Evolutionary conservation across 2,113 vertebrate species (phyloP), one percentile per base, ranked within the genome.

Genomic region (Pionites leucogaster): DNA sequence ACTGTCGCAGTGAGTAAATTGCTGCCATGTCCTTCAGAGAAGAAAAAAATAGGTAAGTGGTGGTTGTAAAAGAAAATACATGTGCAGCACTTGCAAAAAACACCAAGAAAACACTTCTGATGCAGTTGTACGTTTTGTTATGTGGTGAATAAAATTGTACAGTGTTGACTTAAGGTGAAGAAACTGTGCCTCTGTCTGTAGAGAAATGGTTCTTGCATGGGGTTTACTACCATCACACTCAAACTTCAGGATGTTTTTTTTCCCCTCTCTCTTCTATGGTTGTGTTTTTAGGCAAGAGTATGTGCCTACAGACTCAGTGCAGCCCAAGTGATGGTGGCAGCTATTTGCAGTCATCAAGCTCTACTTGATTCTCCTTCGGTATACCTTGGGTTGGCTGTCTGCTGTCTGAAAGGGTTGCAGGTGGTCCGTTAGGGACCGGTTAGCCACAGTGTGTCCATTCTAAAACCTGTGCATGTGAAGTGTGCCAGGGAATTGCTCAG

Each of bases 51-150:
- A 69, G 67, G 1, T 50, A 65, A 57, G 31, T 27, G 18, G 17
- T 29, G 17, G 19, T 47, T 83, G 68, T 59, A 53, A 39, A 72
- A 52, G 52, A 71, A 62, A 42, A 55, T 18, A n/a, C 22, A 4
- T 17, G 22, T 19, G 17, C 46, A 47, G 35, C 78, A 55, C 55
- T 80, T 60, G 50, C 25, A 50, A 10, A 33, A 6, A 17, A 41
- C 3, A 9, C 44, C 44, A n/a, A 13, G 6, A 49, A 47, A 37
- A 18, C 25, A 7, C 20, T 81, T 71, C 4, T 55, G 72, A 35
- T 52, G 31, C 1, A 0, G 28, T 47, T 31, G 14, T n/a, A 23
- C 0, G 0, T 57, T 46, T 55, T 53, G 11, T n/a, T 39, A 9
- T 14, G n/a, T n/a, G 46, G 12, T 31, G 52, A 31, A 28, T 35